Evolutionary conservation across 2,113 vertebrate genomes (phyloP).

Genomic region (Menidia beryllina): DNA sequence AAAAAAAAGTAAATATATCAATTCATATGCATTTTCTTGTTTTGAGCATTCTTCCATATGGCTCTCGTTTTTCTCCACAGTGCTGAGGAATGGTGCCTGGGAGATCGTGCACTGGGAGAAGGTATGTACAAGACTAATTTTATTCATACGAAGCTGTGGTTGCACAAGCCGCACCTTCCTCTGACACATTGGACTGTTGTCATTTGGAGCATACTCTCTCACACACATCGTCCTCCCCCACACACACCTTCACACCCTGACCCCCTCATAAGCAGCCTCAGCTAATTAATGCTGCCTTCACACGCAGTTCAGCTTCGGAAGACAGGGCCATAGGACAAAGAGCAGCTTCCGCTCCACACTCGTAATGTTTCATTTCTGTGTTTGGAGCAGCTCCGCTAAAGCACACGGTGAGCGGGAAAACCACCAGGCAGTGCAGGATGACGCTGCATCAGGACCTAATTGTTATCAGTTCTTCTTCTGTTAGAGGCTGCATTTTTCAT

Average conservation of each 20-base stretch:
- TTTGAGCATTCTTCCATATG: neutral
- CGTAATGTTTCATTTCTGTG: conserved; percentile 54
- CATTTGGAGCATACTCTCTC: conserved; percentile 16
- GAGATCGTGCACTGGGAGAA: conserved; percentile 99
- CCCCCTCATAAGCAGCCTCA: conserved; percentile 26
- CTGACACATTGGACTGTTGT: conserved; percentile 6
- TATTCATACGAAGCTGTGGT: neutral
- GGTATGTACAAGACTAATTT: conserved; percentile 79
- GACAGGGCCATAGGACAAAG: conserved; percentile 51
- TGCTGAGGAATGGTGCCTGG: conserved; percentile 96
- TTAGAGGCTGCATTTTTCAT: conserved; percentile 7
- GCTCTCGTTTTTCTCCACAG: conserved; percentile 71
- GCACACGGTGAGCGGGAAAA: conserved; percentile 15
- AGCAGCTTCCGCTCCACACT: conserved; percentile 35
- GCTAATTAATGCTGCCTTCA: conserved; percentile 61
- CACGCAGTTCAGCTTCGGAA: conserved; percentile 55
- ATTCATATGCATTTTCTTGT: neutral
- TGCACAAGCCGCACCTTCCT: neutral
- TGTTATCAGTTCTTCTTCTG: neutral
- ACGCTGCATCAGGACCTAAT: neutral
- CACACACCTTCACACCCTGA: conserved; percentile 22
- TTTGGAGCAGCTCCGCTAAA: conserved; percentile 27
- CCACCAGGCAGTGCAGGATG: conserved; percentile 19
- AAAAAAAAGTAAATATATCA: too few species aligned
- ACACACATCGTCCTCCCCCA: neutral